Evolutionary conservation across 2,888 invertebrate genomes (phyloP).

Genomic region (Ennomos quercinarius): DNA sequence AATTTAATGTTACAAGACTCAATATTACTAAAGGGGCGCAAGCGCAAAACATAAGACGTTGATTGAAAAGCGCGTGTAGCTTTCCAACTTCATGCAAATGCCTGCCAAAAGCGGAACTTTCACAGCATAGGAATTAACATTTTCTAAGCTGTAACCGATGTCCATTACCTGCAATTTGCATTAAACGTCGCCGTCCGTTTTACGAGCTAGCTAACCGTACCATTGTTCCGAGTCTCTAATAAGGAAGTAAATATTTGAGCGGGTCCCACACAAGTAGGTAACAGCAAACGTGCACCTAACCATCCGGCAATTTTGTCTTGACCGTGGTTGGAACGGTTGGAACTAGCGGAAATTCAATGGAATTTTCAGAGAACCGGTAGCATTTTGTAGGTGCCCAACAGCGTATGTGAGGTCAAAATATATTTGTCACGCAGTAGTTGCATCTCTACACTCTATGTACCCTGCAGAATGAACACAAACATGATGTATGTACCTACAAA

Average conservation of each 20-base stretch:
- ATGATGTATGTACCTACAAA: constrained; percentile 9
- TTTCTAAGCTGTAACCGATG: constrained; percentile 43
- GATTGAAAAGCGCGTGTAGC: constrained; percentile 8
- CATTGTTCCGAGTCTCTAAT: constrained; percentile 76
- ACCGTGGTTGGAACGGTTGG: constrained; percentile 6
- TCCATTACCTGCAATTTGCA: constrained; percentile 41
- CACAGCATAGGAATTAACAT: constrained; percentile 28
- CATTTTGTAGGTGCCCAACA: neutral
- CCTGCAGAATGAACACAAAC: constrained; percentile 20
- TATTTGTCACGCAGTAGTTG: constrained; percentile 5
- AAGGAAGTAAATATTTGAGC: constrained; percentile 82
- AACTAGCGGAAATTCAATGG: constrained; percentile 3
- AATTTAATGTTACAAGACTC: too few species aligned
- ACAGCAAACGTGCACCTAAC: constrained; percentile 52
- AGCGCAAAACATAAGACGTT: constrained; percentile 2
- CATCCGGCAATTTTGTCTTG: constrained; percentile 5
- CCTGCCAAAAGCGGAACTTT: constrained; percentile 23
- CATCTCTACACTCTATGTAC: constrained; percentile 9
- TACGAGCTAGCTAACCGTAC: constrained; percentile 64
- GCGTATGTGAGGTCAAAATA: constrained; percentile 7
- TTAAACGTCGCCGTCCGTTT: constrained; percentile 61
- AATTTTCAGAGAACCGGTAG: neutral
- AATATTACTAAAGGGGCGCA: too few species aligned
- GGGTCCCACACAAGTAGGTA: constrained; percentile 47
- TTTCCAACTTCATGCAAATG: constrained; percentile 14